A percentile compares a stretch with the other conserved stretches of the same genome.
These are phyloP conservation scores for Ephestia elutella DNA, from an alignment of 1,140 invertebrate genomes.

Conservation along the genomic window DNA sequence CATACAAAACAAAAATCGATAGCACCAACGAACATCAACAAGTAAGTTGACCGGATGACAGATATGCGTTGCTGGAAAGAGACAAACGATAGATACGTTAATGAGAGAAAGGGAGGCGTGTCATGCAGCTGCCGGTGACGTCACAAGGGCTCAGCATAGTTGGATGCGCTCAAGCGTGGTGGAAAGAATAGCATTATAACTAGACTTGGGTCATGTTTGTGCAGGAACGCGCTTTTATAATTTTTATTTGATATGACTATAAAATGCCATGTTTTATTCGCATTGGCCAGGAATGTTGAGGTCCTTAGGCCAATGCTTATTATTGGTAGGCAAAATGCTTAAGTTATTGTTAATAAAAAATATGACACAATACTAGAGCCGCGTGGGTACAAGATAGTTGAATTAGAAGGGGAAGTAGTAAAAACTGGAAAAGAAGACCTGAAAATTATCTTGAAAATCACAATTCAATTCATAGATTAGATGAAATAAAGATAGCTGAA, in stretches of 20 bases:
- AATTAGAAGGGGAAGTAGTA: no score
- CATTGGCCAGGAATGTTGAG: no score
- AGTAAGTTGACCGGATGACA: slow-evolving; percentile 35
- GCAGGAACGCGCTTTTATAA: background rate
- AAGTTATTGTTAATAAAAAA: no score
- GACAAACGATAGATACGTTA: slow-evolving; percentile 22
- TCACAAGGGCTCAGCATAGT: slow-evolving; percentile 53
- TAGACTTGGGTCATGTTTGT: background rate
- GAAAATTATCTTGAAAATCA: no score
- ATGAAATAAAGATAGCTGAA: no score
- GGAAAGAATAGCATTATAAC: slow-evolving; percentile 8
- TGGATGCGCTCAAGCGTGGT: slow-evolving; percentile 39
- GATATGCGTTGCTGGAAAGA: slow-evolving; percentile 38
- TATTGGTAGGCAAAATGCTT: no score
- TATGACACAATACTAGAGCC: no score
- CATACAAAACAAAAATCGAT: slow-evolving; percentile 42
- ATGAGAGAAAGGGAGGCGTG: slow-evolving; percentile 28
- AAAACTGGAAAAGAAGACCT: no score
- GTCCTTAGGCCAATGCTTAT: no score
- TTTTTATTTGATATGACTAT: background rate
- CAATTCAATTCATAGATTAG: no score
- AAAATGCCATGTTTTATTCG: background rate
- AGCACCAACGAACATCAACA: slow-evolving; percentile 24
- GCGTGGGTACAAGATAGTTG: no score
- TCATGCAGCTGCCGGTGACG: slow-evolving; percentile 58